Base-by-base conservation (phyloP, 1,140 invertebrate species). In the Cyphomyrmex costatus region DNA sequence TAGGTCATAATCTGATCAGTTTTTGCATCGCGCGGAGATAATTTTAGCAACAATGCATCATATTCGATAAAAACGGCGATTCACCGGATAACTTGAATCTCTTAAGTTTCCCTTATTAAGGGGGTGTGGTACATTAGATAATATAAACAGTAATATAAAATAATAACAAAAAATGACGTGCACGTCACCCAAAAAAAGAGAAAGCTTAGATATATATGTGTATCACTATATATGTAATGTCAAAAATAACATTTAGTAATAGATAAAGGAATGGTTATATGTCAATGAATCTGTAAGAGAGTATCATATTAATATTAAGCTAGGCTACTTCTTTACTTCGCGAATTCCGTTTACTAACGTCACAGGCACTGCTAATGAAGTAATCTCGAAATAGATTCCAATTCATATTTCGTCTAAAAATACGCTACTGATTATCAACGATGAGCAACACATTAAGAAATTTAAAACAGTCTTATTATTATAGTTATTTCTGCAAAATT, bases 281-380 rank as follows among this genome's bases (percentile, higher is more conserved):
- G 36, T 8, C 36, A 42, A 42, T 42, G 10, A 42, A 42, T 10
- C 1, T 42, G 10, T 42, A 42, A 42, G n/a, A 36, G 6, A n/a
- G 3, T 24, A 42, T 60, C 7, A n/a, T 30, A 16, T 49, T 42
- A 42, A 78, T 30, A 24, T 10, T 77, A 65, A n/a, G n/a, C n/a
- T 84, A 77, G 4, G 33, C 27, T 84, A 77, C 3, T 42, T 27
- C n/a, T 27, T 60, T 86, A 70, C 46, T 42, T 16, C 27, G 51
- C n/a, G 49, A 86, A 79, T 86, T 60, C 42, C 14, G 24, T 71
- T 30, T 42, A 63, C 42, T 53, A 65, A 66, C 78, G 58, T 33
- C 85, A 49, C 85, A 86, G 83, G 66, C 83, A 66, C 66, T 83
- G 66, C 56, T 51, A 65, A 56, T 46, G 7, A 73, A 73, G 16